Conservation (phyloP, 2,113 vertebrate species). For the Delphinus delphis region DNA sequence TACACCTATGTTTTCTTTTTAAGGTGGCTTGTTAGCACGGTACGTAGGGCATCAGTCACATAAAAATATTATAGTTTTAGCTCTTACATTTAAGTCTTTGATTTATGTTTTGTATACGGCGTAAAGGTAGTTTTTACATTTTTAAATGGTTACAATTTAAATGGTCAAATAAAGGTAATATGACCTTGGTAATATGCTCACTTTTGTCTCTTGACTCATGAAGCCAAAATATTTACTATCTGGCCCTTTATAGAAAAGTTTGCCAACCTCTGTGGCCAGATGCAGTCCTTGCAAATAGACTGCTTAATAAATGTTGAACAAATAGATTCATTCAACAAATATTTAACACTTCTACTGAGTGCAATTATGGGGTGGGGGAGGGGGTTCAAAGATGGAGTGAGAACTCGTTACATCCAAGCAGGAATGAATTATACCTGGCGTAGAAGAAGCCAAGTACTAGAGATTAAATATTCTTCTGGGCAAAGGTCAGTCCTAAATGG, state of each 20-base stretch:
- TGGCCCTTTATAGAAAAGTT: not conserved
- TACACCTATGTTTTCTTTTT: not conserved
- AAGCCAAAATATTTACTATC: conserved; percentile 4
- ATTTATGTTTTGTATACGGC: not conserved
- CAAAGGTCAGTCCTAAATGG: not conserved
- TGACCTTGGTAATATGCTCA: not conserved
- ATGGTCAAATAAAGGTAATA: not conserved
- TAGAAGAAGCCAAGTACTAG: not conserved
- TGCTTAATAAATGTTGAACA: not conserved
- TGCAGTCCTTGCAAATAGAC: not conserved
- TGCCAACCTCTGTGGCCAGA: not conserved
- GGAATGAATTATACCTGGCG: not conserved
- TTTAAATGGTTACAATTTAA: conserved; percentile 21
- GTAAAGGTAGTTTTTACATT: not conserved
- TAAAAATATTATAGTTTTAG: not conserved
- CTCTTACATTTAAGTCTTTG: not conserved
- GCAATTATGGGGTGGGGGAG: not conserved
- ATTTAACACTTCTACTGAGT: not conserved
- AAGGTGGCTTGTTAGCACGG: not conserved
- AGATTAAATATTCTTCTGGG: not conserved
- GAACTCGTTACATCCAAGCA: not conserved
- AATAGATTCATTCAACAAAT: not conserved
- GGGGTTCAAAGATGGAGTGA: not conserved
- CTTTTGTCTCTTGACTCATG: conserved; percentile 40
- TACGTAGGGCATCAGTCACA: no score